Evolutionary conservation across 2,888 invertebrate genomes (phyloP).

Genomic region (Oconnorella tubifera): DNA sequence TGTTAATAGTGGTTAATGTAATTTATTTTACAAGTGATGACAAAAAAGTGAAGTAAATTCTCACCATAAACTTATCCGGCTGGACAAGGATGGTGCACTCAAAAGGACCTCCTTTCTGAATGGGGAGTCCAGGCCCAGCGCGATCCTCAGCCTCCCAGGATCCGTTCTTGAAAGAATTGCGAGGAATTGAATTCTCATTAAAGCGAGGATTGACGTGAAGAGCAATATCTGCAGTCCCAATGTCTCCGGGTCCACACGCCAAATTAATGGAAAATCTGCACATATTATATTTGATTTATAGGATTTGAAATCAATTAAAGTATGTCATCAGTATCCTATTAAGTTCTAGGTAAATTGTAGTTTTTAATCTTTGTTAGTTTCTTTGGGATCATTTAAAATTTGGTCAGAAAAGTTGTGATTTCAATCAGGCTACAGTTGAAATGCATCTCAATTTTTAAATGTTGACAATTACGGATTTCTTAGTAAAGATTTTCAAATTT

Average conservation of each 20-base stretch:
- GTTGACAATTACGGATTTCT: too few relatives aligned
- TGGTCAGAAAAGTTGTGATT: too few relatives aligned
- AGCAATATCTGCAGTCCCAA: not conserved
- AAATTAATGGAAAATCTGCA: slow-evolving; percentile 7
- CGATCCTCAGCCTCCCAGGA: slow-evolving; percentile 7
- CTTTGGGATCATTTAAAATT: not conserved
- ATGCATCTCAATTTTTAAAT: too few relatives aligned
- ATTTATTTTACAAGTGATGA: too few relatives aligned
- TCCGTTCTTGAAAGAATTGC: slow-evolving; percentile 6
- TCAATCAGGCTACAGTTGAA: too few relatives aligned
- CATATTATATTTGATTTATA: not conserved
- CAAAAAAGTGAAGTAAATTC: too few relatives aligned
- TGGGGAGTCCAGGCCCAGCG: not conserved
- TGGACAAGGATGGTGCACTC: slow-evolving; percentile 1
- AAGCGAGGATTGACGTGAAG: slow-evolving; percentile 13
- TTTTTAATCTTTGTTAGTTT: too few relatives aligned
- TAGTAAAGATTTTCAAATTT: too few relatives aligned
- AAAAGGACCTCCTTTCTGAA: slow-evolving; percentile 7
- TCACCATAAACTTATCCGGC: too few relatives aligned
- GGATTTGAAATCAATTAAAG: not conserved
- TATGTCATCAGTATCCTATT: not conserved
- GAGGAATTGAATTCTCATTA: not conserved
- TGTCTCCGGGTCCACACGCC: not conserved
- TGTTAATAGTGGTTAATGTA: too few relatives aligned
- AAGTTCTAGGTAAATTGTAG: too few relatives aligned